Evolutionary conservation across 2,113 vertebrate genomes (phyloP).

Genomic region (Eulacestoma nigropectus): DNA sequence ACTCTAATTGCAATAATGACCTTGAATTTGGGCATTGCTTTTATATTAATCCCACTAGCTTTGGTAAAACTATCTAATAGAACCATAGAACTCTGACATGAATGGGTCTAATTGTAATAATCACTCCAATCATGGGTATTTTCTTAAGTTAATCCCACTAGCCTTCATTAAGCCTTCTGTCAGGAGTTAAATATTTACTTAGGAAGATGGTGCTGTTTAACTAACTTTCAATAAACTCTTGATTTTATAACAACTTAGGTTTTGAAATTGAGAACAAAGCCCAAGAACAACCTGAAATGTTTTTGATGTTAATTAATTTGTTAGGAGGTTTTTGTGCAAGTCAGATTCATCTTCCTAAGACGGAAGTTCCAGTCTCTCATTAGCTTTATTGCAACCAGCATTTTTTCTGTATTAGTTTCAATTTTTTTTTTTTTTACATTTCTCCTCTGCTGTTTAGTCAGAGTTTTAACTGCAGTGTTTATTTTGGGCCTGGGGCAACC

Average conservation of each 20-base stretch:
- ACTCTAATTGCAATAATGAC: constrained; percentile 67
- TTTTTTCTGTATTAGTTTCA: neutral
- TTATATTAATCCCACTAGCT: constrained; percentile 9
- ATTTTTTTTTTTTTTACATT: neutral
- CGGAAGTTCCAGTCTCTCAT: neutral
- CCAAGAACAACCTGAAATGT: neutral
- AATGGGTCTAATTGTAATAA: constrained; percentile 42
- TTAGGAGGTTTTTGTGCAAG: neutral
- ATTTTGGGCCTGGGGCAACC: neutral
- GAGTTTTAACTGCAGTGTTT: neutral
- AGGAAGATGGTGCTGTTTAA: neutral
- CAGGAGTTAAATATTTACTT: constrained; percentile 39
- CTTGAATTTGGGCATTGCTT: constrained; percentile 30
- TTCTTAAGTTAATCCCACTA: constrained; percentile 40
- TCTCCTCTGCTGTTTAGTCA: neutral
- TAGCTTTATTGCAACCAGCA: neutral
- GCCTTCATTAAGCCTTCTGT: constrained; percentile 24
- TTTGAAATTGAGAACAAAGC: neutral
- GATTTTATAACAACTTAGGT: neutral
- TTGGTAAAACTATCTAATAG: neutral
- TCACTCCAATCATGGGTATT: constrained; percentile 20
- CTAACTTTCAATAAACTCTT: constrained; percentile 11
- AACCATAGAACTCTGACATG: neutral
- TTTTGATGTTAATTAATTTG: neutral
- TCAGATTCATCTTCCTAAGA: neutral